Conservation (phyloP, 2,888 invertebrate genomes). For the Stenodema calcarata region DNA sequence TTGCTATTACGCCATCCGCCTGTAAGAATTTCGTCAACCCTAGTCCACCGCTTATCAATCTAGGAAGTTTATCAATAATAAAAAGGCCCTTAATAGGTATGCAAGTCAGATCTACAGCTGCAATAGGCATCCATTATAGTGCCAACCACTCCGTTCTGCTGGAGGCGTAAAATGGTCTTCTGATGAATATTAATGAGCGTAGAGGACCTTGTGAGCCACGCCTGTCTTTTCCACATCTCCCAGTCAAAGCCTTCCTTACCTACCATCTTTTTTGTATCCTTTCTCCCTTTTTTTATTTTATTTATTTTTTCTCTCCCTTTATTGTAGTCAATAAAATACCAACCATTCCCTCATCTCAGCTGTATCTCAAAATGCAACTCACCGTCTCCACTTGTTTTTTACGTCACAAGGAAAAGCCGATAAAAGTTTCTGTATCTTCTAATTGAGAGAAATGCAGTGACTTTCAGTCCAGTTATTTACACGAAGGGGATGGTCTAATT, state of each 20-base stretch:
- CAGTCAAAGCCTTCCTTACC: neutral
- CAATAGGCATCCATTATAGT: slow-evolving; percentile 15
- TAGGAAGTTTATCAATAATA: neutral
- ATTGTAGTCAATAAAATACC: neutral
- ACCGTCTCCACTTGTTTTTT: neutral
- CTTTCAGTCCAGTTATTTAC: no score
- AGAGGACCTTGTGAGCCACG: slow-evolving; percentile 10
- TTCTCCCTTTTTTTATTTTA: neutral
- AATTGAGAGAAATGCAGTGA: neutral
- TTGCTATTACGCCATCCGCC: neutral
- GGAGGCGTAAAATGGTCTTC: slow-evolving; percentile 7
- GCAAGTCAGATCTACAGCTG: neutral
- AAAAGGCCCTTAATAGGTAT: slow-evolving; percentile 4
- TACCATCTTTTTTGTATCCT: neutral
- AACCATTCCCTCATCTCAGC: neutral
- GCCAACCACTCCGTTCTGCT: neutral
- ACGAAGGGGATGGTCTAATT: no score
- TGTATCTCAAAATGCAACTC: neutral
- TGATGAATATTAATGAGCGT: slow-evolving; percentile 8
- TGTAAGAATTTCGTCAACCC: neutral
- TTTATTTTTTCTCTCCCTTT: neutral
- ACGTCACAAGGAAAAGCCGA: neutral
- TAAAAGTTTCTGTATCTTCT: neutral
- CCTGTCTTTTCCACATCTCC: neutral
- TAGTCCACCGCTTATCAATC: neutral